phyloP scores from a whole-genome alignment of 1,140 invertebrate genomes.

The Diorhabda sublineata region DNA sequence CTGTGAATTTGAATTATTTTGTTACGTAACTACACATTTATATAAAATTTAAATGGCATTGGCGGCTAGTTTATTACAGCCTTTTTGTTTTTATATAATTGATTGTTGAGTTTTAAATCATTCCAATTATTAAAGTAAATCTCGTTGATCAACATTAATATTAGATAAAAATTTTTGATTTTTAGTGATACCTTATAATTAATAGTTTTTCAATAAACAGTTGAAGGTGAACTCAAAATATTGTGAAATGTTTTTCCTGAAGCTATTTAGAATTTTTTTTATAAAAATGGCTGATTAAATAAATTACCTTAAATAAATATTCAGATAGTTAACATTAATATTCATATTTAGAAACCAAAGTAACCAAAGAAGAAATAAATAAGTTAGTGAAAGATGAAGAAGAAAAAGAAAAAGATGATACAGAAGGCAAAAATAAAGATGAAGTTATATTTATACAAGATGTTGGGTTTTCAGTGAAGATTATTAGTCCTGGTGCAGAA shows the following conservation, averaged over 20 bases:
- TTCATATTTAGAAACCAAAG: not conserved
- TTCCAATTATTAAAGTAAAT: not conserved
- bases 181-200: not conserved
- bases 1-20: constrained; percentile 16
- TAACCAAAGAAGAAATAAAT: constrained; percentile 23
- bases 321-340: no score
- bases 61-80: not conserved
- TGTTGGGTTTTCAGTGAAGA: constrained; percentile 88
- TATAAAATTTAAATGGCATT: not conserved
- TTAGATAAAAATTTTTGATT: not conserved
- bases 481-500: constrained; percentile 82
- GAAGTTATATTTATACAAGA: constrained; percentile 91
- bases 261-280: no score
- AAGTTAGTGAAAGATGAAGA: constrained; percentile 44
- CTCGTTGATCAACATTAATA: not conserved
- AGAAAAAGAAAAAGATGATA: constrained; percentile 54
- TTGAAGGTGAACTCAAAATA: no score
- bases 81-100: not conserved
- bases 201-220: no score
- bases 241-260: no score
- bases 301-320: not conserved
- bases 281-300: not conserved
- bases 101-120: not conserved
- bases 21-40: constrained; percentile 13
- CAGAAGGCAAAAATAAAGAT: constrained; percentile 59